Percentiles rank a stretch among this genome's conserved stretches.
These are phyloP conservation scores for Junonia oenone DNA, from an alignment of 2,888 invertebrate genomes.

Conservation along the genomic window DNA sequence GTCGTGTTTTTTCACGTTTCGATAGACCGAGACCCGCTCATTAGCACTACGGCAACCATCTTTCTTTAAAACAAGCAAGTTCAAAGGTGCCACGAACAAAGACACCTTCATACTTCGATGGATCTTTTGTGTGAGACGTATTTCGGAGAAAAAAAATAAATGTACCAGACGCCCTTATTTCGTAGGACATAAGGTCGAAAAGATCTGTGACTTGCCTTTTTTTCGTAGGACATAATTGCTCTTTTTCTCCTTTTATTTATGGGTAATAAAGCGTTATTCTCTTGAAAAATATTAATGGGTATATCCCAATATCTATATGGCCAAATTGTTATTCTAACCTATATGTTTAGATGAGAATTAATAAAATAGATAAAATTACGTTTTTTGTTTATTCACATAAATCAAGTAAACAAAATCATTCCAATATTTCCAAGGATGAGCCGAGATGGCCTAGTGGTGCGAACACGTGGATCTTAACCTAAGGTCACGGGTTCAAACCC, in stretches of 20 bases:
- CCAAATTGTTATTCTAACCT: no score
- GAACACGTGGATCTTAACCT: no score
- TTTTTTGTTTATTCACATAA: no score
- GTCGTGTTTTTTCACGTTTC: conserved; percentile 1
- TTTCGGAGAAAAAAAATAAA: conserved; percentile 3
- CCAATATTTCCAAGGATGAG: no score
- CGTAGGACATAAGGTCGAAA: not conserved
- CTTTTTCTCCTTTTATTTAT: not conserved
- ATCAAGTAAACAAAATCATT: no score
- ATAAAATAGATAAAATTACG: no score
- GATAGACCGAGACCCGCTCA: conserved; percentile 1
- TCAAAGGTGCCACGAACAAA: conserved; percentile 21
- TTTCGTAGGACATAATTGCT: not conserved
- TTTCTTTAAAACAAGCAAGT: conserved; percentile 17
- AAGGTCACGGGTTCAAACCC: no score
- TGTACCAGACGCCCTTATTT: not conserved
- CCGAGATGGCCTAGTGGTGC: no score
- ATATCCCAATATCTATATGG: not conserved
- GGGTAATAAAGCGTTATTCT: not conserved
- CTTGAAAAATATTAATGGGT: not conserved
- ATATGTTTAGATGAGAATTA: no score
- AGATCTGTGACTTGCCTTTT: not conserved
- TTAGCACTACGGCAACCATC: conserved; percentile 2
- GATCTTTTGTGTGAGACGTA: conserved; percentile 8
- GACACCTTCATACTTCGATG: conserved; percentile 18